Percentiles rank a stretch among this genome's conserved stretches.
Evolutionary conservation across 2,888 invertebrate species (phyloP).

Genomic region (Himalopsyche anomala): DNA sequence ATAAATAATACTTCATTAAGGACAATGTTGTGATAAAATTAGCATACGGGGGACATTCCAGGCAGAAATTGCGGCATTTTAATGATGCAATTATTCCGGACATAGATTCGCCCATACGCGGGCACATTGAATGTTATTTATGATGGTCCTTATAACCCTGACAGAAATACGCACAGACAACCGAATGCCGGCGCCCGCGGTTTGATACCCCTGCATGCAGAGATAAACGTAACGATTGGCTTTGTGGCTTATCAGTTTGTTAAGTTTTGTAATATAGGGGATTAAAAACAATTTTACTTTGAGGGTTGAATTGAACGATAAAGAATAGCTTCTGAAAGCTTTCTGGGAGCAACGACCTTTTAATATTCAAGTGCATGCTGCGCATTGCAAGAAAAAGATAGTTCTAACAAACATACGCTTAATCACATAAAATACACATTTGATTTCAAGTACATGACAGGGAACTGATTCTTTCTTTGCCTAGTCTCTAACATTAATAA

Average conservation of each 20-base stretch:
- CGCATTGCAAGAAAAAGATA: too few species aligned
- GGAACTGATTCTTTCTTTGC: too few species aligned
- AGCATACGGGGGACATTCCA: constrained; percentile 28
- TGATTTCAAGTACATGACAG: too few species aligned
- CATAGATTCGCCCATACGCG: constrained; percentile 23
- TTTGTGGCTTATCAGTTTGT: background rate
- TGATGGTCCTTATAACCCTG: constrained; percentile 9
- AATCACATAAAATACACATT: too few species aligned
- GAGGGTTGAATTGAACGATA: too few species aligned
- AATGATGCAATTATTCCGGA: constrained; percentile 33
- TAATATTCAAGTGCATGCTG: too few species aligned
- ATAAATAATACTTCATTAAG: constrained; percentile 38
- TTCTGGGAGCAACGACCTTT: too few species aligned
- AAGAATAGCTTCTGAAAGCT: too few species aligned
- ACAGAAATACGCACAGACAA: constrained; percentile 8
- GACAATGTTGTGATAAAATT: constrained; percentile 8
- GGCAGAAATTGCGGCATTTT: constrained; percentile 31
- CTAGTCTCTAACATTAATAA: too few species aligned
- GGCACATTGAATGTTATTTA: constrained; percentile 35
- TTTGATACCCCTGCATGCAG: background rate
- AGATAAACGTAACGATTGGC: constrained; percentile 16
- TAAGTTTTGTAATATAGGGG: too few species aligned
- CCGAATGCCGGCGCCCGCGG: constrained; percentile 28
- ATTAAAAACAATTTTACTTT: too few species aligned
- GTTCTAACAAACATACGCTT: too few species aligned